Percentiles rank a stretch among this genome's conserved stretches.
Conservation (phyloP, 2,113 vertebrate genomes). For the Cyanoramphus novaezelandiae region DNA sequence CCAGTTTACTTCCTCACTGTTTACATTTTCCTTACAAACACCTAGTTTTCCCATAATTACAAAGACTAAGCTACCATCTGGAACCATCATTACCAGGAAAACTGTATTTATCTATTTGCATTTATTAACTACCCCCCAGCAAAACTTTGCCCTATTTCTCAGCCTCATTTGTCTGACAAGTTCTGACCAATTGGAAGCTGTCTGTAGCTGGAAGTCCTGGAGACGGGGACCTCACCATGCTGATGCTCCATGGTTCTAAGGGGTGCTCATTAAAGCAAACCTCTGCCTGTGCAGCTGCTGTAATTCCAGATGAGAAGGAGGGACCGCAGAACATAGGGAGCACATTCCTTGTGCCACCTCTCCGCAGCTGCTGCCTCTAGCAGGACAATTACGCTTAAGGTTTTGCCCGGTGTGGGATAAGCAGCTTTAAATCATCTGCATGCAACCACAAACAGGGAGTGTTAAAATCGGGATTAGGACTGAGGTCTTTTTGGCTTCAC, state of each 20-base stretch:
- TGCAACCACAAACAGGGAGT: not conserved
- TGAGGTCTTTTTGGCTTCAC: not conserved
- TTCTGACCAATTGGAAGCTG: not conserved
- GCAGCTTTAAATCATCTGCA: slow-evolving; percentile 2
- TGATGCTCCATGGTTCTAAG: not conserved
- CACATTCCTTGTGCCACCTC: not conserved
- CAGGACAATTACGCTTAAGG: not conserved
- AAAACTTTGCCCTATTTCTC: not conserved
- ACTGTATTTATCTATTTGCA: not conserved
- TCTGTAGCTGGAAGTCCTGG: not conserved
- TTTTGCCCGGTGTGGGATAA: not conserved
- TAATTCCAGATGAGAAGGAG: not conserved
- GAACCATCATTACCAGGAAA: not conserved
- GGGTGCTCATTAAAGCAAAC: not conserved
- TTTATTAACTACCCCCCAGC: not conserved
- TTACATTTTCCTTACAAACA: not conserved
- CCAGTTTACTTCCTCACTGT: not conserved
- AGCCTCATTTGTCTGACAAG: not conserved
- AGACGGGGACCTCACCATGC: not conserved
- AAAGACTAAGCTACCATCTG: not conserved
- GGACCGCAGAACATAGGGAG: not conserved
- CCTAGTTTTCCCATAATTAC: not conserved
- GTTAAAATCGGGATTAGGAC: not conserved
- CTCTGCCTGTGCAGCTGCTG: not conserved
- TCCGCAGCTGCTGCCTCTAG: not conserved